Percentiles rank a stretch among this genome's conserved stretches.
phyloP scores from a whole-genome alignment of 2,113 vertebrate species.

The Osmerus eperlanus region DNA sequence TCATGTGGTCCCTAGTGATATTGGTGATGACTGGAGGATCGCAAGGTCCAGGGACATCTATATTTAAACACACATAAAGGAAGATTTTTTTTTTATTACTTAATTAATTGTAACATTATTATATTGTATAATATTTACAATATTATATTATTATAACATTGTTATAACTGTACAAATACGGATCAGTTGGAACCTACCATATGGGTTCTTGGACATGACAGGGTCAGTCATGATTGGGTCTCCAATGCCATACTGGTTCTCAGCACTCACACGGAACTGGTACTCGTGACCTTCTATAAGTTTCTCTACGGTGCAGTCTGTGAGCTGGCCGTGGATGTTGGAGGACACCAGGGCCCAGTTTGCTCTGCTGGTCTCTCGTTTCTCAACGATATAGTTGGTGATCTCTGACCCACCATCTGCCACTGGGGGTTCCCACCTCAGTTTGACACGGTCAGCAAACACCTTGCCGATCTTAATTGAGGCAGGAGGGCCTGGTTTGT shows the following conservation, averaged over 20 bases:
- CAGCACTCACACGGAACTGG: slow-evolving; percentile 94
- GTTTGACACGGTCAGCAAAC: slow-evolving; percentile 86
- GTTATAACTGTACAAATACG: no score
- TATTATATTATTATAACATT: slow-evolving; percentile 26
- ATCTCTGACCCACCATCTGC: slow-evolving; percentile 98
- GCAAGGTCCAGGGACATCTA: slow-evolving; percentile 92
- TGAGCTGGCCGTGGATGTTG: slow-evolving; percentile 81
- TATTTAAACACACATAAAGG: slow-evolving; percentile 11
- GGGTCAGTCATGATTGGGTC: slow-evolving; percentile 83
- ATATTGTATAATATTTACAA: no score
- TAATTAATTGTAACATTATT: neutral
- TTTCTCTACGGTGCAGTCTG: slow-evolving; percentile 90
- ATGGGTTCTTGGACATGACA: slow-evolving; percentile 93
- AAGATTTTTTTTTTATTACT: neutral
- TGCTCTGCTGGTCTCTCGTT: slow-evolving; percentile 95
- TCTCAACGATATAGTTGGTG: slow-evolving; percentile 96
- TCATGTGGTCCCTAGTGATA: slow-evolving; percentile 93
- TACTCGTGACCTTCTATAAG: slow-evolving; percentile 98
- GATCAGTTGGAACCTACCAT: slow-evolving; percentile 68
- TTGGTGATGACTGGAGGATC: slow-evolving; percentile 95
- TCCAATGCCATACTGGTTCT: slow-evolving; percentile 96
- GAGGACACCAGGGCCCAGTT: slow-evolving; percentile 96
- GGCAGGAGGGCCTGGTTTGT: slow-evolving; percentile 95
- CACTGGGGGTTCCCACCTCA: slow-evolving; percentile 91
- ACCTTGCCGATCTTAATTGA: slow-evolving; percentile 88